Conservation (phyloP, 2,888 invertebrate genomes). For the Xylota sylvarum region DNA sequence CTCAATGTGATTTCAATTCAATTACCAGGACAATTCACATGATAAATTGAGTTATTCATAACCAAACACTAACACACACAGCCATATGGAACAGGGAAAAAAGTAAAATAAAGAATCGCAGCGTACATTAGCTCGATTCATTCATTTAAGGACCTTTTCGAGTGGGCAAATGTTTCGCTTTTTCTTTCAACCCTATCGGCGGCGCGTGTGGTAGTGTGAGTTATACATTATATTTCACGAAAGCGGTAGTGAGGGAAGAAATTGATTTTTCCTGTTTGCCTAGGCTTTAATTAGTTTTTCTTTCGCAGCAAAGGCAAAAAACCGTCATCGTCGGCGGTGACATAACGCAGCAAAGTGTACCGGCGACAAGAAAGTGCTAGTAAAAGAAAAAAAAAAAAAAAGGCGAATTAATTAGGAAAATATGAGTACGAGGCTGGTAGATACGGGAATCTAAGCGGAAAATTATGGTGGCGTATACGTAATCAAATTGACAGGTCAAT, state of each 20-base stretch:
- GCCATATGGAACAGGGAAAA: background rate
- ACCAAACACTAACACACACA: constrained; percentile 1
- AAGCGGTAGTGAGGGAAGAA: background rate
- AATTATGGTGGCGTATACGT: constrained; percentile 24
- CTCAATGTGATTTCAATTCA: constrained; percentile 48
- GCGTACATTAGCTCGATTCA: background rate
- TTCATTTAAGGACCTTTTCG: background rate
- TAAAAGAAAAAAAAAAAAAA: constrained; percentile 3
- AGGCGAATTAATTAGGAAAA: constrained; percentile 34
- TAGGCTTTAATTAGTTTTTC: constrained; percentile 45
- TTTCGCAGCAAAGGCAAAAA: background rate
- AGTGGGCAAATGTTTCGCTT: constrained; percentile 28
- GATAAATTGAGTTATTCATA: constrained; percentile 51
- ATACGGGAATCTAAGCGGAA: background rate
- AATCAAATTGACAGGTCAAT: constrained; percentile 51
- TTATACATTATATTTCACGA: constrained; percentile 1
- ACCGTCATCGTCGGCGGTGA: background rate
- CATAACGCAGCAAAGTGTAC: constrained; percentile 22
- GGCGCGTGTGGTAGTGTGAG: background rate
- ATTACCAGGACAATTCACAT: constrained; percentile 49
- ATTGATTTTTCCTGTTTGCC: constrained; percentile 19
- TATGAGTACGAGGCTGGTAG: constrained; percentile 9
- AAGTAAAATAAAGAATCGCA: background rate
- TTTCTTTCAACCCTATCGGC: background rate
- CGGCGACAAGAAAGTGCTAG: constrained; percentile 3